phyloP scores from a whole-genome alignment of 2,797 vertebrate genomes.

The Euthynnus affinis region DNA sequence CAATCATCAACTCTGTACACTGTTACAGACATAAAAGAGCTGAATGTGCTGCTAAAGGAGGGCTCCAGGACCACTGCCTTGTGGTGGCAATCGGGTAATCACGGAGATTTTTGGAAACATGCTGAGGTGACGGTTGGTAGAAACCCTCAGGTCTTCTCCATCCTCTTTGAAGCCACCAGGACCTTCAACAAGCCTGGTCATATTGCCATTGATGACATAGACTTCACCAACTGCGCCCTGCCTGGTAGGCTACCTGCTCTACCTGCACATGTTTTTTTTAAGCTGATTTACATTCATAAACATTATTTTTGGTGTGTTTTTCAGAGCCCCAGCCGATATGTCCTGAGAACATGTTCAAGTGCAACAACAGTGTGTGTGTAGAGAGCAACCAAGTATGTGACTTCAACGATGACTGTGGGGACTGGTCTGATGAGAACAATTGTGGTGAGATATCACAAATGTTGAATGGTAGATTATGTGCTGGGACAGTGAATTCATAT shows the following conservation, averaged over 20 bases:
- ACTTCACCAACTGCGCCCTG: conserved; percentile 80
- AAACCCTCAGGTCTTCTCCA: conserved; percentile 74
- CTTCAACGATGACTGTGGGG: conserved; percentile 87
- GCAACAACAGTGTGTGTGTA: conserved; percentile 83
- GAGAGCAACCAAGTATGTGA: conserved; percentile 81
- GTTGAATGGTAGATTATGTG: neutral
- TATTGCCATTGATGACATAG: conserved; percentile 84
- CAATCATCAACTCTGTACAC: neutral
- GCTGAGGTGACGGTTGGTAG: conserved; percentile 76
- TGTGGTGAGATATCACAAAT: conserved; percentile 78
- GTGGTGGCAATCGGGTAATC: conserved; percentile 80
- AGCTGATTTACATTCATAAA: neutral
- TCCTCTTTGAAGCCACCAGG: conserved; percentile 81
- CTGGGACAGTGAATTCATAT: neutral
- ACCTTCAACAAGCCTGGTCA: conserved; percentile 75
- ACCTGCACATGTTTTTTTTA: neutral
- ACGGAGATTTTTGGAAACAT: conserved; percentile 73
- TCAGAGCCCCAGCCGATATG: conserved; percentile 79
- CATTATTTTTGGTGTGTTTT: conserved; percentile 4
- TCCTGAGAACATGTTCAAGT: conserved; percentile 75
- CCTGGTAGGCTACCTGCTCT: conserved; percentile 69
- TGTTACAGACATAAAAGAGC: conserved; percentile 69
- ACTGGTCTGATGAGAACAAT: conserved; percentile 80
- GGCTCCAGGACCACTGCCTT: conserved; percentile 72
- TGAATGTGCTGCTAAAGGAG: conserved; percentile 75